These are phyloP conservation scores for Coenonympha arcania DNA, from an alignment of 2,888 invertebrate species.

Conservation along the genomic window DNA sequence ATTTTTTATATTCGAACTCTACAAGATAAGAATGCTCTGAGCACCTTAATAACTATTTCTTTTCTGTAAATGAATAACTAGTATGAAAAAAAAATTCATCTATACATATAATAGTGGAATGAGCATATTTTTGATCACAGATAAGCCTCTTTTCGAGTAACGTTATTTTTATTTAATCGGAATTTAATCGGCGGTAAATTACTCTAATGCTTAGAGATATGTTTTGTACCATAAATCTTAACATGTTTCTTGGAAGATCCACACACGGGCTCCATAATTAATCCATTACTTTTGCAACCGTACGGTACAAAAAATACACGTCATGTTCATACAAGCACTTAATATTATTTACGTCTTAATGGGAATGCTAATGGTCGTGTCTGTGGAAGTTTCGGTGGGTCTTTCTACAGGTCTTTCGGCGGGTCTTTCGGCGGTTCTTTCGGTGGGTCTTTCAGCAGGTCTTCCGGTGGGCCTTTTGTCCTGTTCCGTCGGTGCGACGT, in stretches of 20 bases:
- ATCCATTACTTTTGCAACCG: conserved; percentile 1
- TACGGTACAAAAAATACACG: neutral
- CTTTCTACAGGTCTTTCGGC: too few relatives aligned
- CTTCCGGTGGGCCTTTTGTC: conserved; percentile 51
- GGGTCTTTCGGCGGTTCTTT: conserved; percentile 50
- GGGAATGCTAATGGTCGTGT: conserved; percentile 55
- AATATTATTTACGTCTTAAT: conserved; percentile 45
- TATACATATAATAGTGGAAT: neutral
- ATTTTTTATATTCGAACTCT: too few relatives aligned
- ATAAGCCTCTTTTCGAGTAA: conserved; percentile 7
- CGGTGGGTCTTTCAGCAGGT: conserved; percentile 41
- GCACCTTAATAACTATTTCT: too few relatives aligned
- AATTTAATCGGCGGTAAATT: neutral
- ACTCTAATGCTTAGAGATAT: neutral
- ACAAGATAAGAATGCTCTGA: too few relatives aligned
- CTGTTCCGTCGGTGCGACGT: conserved; percentile 45
- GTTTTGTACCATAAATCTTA: conserved; percentile 1
- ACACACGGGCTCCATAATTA: neutral
- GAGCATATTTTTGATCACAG: conserved; percentile 7
- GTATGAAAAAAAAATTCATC: too few relatives aligned
- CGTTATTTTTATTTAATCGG: neutral
- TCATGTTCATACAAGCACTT: neutral
- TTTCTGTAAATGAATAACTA: too few relatives aligned
- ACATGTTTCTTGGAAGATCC: conserved; percentile 1
- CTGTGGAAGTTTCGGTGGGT: conserved; percentile 41